Conservation (phyloP, 2,888 invertebrate genomes). For the Brachypterus glaber region DNA sequence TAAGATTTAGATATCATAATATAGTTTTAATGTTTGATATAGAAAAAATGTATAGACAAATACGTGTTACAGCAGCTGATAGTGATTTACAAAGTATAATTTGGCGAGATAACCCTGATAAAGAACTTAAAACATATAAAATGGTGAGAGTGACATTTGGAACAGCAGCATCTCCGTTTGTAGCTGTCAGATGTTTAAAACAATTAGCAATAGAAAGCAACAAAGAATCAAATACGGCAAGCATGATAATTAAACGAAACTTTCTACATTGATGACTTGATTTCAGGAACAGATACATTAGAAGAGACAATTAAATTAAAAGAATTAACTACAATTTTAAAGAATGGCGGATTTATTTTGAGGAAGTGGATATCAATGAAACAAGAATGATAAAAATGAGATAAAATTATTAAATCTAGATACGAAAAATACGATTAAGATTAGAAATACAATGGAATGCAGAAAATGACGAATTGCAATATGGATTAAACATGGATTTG, state of each 20-base stretch:
- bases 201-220: constrained; percentile 8
- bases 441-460: not conserved
- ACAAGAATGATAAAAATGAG: too few species aligned
- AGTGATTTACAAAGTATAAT: constrained; percentile 10
- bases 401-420: too few species aligned
- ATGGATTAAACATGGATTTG: not conserved
- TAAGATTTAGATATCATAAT: constrained; percentile 8
- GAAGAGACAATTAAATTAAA: constrained; percentile 4
- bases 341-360: too few species aligned
- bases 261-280: constrained; percentile 15
- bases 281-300: constrained; percentile 8
- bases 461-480: not conserved
- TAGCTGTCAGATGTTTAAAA: constrained; percentile 11
- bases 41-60: constrained; percentile 12
- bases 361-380: too few species aligned
- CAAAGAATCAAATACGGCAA: constrained; percentile 4
- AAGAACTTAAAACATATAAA: constrained; percentile 12
- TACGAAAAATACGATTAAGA: not conserved
- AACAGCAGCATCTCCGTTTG: constrained; percentile 12
- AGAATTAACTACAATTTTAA: constrained; percentile 2
- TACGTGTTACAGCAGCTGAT: constrained; percentile 3
- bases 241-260: constrained; percentile 8
- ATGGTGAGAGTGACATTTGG: constrained; percentile 17
- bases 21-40: constrained; percentile 11
- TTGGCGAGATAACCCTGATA: constrained; percentile 6